Evolutionary conservation across 2,888 invertebrate species (phyloP).

Genomic region (Napeogenes sylphis): DNA sequence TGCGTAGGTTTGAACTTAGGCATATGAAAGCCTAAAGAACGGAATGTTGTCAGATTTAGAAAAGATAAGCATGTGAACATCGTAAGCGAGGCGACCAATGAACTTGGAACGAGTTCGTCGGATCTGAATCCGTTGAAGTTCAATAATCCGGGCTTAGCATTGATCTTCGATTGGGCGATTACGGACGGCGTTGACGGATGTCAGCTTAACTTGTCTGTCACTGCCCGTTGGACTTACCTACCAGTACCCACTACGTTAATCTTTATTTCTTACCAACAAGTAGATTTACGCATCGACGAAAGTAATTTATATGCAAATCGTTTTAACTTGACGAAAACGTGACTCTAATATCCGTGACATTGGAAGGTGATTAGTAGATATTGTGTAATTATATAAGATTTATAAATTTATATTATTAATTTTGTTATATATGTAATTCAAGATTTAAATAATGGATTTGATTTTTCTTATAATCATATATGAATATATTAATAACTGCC

Average conservation of each 20-base stretch:
- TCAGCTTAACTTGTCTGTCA: slow-evolving; percentile 75
- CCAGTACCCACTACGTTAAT: slow-evolving; percentile 73
- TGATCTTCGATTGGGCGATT: slow-evolving; percentile 74
- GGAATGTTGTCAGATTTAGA: slow-evolving; percentile 61
- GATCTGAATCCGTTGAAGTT: slow-evolving; percentile 64
- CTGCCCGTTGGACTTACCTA: slow-evolving; percentile 63
- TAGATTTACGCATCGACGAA: slow-evolving; percentile 73
- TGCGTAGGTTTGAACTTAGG: slow-evolving; percentile 24
- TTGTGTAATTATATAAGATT: slow-evolving; percentile 31
- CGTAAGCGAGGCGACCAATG: slow-evolving; percentile 48
- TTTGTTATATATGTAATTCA: slow-evolving; percentile 7
- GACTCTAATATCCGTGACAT: slow-evolving; percentile 63
- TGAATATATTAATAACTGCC: slow-evolving; percentile 62
- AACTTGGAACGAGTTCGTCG: slow-evolving; percentile 52
- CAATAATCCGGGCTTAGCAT: slow-evolving; percentile 74
- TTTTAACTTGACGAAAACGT: slow-evolving; percentile 69
- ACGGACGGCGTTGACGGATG: slow-evolving; percentile 75
- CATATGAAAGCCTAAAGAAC: slow-evolving; percentile 40
- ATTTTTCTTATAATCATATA: slow-evolving; percentile 41
- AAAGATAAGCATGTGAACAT: slow-evolving; percentile 55
- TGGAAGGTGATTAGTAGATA: slow-evolving; percentile 49
- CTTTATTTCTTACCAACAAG: slow-evolving; percentile 73
- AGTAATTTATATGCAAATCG: slow-evolving; percentile 77
- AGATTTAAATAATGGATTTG: not conserved
- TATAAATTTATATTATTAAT: not conserved